Evolutionary conservation across 2,113 vertebrate species (phyloP).

Genomic region (Hippolais icterina): DNA sequence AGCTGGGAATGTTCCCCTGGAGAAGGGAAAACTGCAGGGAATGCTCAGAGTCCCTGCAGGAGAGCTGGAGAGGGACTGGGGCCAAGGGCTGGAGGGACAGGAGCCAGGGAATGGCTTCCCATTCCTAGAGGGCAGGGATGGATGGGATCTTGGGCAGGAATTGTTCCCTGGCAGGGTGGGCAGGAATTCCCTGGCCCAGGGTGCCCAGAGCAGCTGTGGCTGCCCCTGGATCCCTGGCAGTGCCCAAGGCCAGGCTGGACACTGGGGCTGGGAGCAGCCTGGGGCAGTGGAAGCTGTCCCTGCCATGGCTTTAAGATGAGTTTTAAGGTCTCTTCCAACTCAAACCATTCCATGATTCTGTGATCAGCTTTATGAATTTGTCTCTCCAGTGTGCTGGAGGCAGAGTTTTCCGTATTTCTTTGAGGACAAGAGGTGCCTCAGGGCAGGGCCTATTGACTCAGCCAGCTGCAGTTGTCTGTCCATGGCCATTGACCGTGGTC

Average conservation of each 20-base stretch:
- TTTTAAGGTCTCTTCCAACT: neutral
- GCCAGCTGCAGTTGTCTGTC: neutral
- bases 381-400: neutral
- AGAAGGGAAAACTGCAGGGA: neutral
- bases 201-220: neutral
- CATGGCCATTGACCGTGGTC: rapidly evolving
- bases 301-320: neutral
- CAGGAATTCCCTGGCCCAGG: neutral
- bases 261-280: neutral
- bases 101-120: neutral
- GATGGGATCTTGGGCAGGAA: neutral
- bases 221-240: neutral
- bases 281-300: rapidly evolving
- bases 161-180: rapidly evolving
- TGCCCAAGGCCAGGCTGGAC: rapidly evolving
- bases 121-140: rapidly evolving
- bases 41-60: neutral
- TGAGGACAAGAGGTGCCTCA: neutral
- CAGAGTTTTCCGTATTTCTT: rapidly evolving
- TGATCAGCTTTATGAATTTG: neutral
- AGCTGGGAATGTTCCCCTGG: neutral
- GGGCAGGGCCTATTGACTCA: neutral
- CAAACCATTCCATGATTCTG: neutral
- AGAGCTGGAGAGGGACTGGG: neutral
- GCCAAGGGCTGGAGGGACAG: rapidly evolving